These are phyloP conservation scores for Fopius arisanus DNA, from an alignment of 1,140 invertebrate species.

Conservation along the genomic window DNA sequence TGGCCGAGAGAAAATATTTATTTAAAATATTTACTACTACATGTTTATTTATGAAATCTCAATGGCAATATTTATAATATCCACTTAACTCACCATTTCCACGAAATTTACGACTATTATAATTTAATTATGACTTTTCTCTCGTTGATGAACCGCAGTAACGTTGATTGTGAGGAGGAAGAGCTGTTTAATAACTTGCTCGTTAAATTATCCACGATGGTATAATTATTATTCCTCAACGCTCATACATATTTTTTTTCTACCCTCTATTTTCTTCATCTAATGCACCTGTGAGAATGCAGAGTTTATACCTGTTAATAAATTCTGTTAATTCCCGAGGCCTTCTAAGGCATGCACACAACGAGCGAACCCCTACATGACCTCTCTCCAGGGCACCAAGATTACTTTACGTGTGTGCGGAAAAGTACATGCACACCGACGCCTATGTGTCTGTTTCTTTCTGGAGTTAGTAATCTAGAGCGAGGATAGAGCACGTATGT, in stretches of 20 bases:
- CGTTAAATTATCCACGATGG: slow-evolving; percentile 13
- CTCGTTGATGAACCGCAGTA: not conserved
- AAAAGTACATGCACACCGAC: not conserved
- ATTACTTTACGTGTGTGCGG: not conserved
- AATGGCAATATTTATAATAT: not conserved
- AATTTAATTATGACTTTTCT: not conserved
- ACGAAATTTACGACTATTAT: not conserved
- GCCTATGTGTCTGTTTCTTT: not conserved
- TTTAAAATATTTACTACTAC: too few species aligned
- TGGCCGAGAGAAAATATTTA: too few species aligned
- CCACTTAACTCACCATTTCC: not conserved
- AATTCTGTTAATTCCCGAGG: slow-evolving; percentile 22
- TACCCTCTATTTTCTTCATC: not conserved
- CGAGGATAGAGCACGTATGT: not conserved
- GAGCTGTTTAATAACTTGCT: not conserved
- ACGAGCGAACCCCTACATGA: not conserved
- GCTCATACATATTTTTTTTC: slow-evolving; percentile 5
- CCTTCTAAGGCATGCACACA: slow-evolving; percentile 1
- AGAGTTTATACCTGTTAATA: slow-evolving; percentile 16
- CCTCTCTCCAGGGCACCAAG: not conserved
- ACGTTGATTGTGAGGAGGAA: not conserved
- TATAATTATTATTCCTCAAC: slow-evolving; percentile 10
- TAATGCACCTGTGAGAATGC: not conserved
- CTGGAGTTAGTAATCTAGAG: not conserved
- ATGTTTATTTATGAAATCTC: not conserved